phyloP scores from a whole-genome alignment of 2,888 invertebrate genomes.

The Octonoba sinensis region DNA sequence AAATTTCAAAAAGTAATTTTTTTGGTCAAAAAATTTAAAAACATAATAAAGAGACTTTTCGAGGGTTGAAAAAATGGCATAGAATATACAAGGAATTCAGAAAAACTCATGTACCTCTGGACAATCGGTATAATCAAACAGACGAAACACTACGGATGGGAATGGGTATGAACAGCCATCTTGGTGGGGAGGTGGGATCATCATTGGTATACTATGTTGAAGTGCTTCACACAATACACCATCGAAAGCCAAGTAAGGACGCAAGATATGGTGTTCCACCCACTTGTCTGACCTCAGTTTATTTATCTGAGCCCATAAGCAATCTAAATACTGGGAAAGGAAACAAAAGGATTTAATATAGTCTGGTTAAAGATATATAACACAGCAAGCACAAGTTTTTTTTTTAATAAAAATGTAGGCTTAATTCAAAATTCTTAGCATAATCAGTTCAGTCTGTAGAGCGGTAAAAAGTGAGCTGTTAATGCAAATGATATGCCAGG shows the following conservation, averaged over 20 bases:
- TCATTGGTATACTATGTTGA: conserved; percentile 92
- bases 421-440: too few species aligned
- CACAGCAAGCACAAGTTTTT: too few species aligned
- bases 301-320: conserved; percentile 93
- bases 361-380: background rate
- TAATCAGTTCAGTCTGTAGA: too few species aligned
- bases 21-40: too few species aligned
- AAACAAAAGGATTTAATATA: background rate
- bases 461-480: too few species aligned
- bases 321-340: conserved; percentile 83
- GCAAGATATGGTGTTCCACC: conserved; percentile 95
- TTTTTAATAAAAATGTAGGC: too few species aligned
- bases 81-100: too few species aligned
- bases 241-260: conserved; percentile 96
- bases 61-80: too few species aligned
- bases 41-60: too few species aligned
- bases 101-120: conserved; percentile 77
- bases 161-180: conserved; percentile 91
- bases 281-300: conserved; percentile 94
- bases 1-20: too few species aligned
- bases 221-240: conserved; percentile 94
- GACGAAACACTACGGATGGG: conserved; percentile 90
- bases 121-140: conserved; percentile 99
- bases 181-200: conserved; percentile 93
- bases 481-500: too few species aligned